Percentiles rank a stretch among this genome's conserved stretches.
Evolutionary conservation across 2,888 invertebrate species (phyloP).

Genomic region (Perizoma flavofasciatum): DNA sequence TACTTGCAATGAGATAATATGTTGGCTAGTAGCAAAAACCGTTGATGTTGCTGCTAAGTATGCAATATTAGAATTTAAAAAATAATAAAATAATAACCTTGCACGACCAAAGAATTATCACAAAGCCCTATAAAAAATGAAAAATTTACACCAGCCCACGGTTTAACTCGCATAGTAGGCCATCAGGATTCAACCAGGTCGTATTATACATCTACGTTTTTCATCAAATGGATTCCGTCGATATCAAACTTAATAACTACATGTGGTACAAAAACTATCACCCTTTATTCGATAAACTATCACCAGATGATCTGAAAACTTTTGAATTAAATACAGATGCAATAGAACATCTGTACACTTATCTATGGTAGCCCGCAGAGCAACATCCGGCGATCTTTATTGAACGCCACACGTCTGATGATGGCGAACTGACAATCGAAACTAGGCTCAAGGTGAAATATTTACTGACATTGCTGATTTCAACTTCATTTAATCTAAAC

Average conservation of each 20-base stretch:
- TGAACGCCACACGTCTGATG: constrained; percentile 53
- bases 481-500: constrained; percentile 8
- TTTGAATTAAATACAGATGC: constrained; percentile 20
- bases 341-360: constrained; percentile 37
- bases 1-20: constrained; percentile 2
- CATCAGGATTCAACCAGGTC: too few relatives aligned
- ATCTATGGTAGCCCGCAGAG: constrained; percentile 59
- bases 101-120: too few relatives aligned
- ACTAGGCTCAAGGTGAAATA: constrained; percentile 54
- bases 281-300: constrained; percentile 6
- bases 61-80: too few relatives aligned
- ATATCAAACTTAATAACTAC: too few relatives aligned
- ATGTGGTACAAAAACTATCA: background rate
- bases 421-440: constrained; percentile 45
- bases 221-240: too few relatives aligned
- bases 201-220: too few relatives aligned
- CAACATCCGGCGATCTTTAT: constrained; percentile 69
- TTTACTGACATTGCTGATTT: constrained; percentile 42
- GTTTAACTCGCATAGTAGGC: too few relatives aligned
- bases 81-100: too few relatives aligned
- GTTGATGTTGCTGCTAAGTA: background rate
- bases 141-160: too few relatives aligned
- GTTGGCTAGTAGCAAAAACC: background rate
- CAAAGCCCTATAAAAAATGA: too few relatives aligned
- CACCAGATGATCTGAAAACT: constrained; percentile 7